These are phyloP conservation scores for Myotis daubentonii DNA, from an alignment of 2,797 vertebrate species.

Conservation along the genomic window DNA sequence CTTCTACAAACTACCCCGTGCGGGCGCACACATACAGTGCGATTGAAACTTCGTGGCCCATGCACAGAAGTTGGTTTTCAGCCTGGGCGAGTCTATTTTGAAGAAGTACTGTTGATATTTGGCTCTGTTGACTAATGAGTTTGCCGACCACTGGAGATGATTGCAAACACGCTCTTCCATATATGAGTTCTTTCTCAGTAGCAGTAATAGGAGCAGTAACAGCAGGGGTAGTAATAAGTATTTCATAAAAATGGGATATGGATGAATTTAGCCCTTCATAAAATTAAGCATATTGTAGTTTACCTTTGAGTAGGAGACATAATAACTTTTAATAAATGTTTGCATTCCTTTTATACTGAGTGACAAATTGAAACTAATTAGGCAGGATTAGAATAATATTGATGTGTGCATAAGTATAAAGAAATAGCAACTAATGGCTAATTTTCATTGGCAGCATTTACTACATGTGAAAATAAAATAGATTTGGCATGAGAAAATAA, in stretches of 20 bases:
- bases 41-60: no score
- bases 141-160: neutral
- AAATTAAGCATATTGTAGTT: slow-evolving; percentile 64
- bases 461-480: slow-evolving; percentile 75
- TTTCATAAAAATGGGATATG: slow-evolving; percentile 49
- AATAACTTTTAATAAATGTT: slow-evolving; percentile 66
- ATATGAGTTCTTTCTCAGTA: neutral
- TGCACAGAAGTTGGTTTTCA: no score
- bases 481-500: slow-evolving; percentile 78
- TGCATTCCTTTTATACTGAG: slow-evolving; percentile 73
- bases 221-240: neutral
- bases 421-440: slow-evolving; percentile 43
- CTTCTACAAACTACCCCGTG: no score
- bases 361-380: slow-evolving; percentile 81
- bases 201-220: neutral
- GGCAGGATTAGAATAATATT: slow-evolving; percentile 74
- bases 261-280: slow-evolving; percentile 54
- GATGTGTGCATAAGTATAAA: slow-evolving; percentile 75
- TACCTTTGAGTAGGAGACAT: slow-evolving; percentile 59
- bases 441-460: slow-evolving; percentile 81
- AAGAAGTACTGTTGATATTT: no score
- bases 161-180: neutral
- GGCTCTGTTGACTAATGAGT: no score
- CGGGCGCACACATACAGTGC: no score
- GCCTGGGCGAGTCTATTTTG: no score